Evolutionary conservation across 1,140 invertebrate species (phyloP), one percentile per base, ranked within the genome.

Genomic region (Homarus americanus): DNA sequence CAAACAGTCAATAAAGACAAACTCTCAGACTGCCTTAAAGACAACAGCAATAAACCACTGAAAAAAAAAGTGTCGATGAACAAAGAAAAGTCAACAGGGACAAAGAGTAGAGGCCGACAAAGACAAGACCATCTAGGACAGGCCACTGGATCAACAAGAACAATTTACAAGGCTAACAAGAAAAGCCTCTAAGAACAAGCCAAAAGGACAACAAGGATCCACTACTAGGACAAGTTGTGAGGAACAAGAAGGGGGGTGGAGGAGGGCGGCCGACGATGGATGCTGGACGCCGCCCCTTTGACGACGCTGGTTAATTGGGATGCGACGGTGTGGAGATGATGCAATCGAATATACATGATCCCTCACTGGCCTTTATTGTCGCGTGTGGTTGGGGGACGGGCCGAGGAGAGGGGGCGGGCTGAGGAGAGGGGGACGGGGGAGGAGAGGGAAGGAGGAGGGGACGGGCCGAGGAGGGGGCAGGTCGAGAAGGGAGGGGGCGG

Each of bases 261-360:
- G 53, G 72, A 73, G 72, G n/a, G 40, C 12, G 76, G 49, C 12
- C 34, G 73, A 44, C 73, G 79, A 53, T 63, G 49, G 5, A 38
- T 49, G 49, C 49, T 28, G 63, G 49, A 41, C 20, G 36, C 58
- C 53, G n/a, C 41, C 79, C 78, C 87, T 83, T 83, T 83, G 79
- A 90, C 79, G 63, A 73, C 66, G 24, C 41, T 73, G 40, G 79
- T 90, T 89, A 90, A 90, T 90, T 90, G 87, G 87, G 87, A 73
- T 82, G 87, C 87, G 87, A 83, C 87, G 87, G 87, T 58, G 87
- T 90, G 87, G 80, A 90, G 87, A 82, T 90, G 87, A 90, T 90
- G 87, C 87, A 90, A 90, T 90, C 87, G 87, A 90, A 90, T 90
- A 90, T 90, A 90, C 87, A 90, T 90, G 87, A 90, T 90, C 87